phyloP scores from a whole-genome alignment of 37 sponge, comb jelly and placozoan genomes.

The Amphimedon queenslandica region DNA sequence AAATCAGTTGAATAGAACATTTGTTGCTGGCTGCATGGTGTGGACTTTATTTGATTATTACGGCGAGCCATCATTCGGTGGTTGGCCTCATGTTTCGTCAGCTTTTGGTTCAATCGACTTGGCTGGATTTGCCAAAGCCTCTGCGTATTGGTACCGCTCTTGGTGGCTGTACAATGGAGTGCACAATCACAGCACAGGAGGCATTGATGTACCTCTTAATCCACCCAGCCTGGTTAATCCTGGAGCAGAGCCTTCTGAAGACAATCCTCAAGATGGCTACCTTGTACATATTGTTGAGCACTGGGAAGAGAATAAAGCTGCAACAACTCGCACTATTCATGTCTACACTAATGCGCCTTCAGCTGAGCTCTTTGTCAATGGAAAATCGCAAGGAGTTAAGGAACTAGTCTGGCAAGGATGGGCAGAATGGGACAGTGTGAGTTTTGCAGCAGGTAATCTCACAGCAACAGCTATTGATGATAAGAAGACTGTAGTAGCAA shows the following conservation, averaged over 20 bases:
- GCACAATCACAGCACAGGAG: slow-evolving; percentile 7
- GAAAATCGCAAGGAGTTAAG: slow-evolving; percentile 28
- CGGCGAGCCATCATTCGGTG: slow-evolving; percentile 51
- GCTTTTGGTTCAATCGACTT: slow-evolving; percentile 57
- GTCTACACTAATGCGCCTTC: slow-evolving; percentile 53
- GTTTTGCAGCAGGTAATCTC: slow-evolving; percentile 27
- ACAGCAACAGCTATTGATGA: slow-evolving; percentile 19
- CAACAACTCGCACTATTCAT: slow-evolving; percentile 27
- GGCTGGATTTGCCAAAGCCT: slow-evolving; percentile 54
- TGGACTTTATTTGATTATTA: no score
- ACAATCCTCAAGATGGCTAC: slow-evolving; percentile 18
- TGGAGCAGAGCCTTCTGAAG: slow-evolving; percentile 5
- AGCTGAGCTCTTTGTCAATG: slow-evolving; percentile 43
- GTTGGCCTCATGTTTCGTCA: slow-evolving; percentile 46
- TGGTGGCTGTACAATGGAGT: no score
- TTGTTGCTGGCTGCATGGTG: slow-evolving; percentile 57
- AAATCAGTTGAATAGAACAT: slow-evolving; percentile 20
- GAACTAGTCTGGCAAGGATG: slow-evolving; percentile 32
- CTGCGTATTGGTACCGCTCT: no score
- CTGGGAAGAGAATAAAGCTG: no score
- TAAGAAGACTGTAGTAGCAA: slow-evolving; percentile 18
- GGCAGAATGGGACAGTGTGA: slow-evolving; percentile 31
- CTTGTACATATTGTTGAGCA: no score
- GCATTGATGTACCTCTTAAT: slow-evolving; percentile 22
- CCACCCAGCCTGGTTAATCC: slow-evolving; percentile 26